A percentile compares a stretch with the other conserved stretches of the same genome.
Conservation (phyloP, 1,140 invertebrate genomes). For the Helicoverpa zea region DNA sequence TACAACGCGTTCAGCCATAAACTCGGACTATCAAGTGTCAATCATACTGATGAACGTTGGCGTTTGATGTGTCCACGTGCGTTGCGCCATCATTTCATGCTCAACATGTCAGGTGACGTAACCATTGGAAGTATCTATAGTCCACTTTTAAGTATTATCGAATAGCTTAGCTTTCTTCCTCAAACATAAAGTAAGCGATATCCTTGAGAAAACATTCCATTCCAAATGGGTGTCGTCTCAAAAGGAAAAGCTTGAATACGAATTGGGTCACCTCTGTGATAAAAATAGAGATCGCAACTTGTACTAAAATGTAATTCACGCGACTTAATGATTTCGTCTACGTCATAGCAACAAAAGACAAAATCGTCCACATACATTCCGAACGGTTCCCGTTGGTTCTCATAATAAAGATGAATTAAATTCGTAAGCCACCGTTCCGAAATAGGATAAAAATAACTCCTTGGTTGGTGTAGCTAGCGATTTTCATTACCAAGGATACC, state of each 20-base stretch:
- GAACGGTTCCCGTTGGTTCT: conserved; percentile 8
- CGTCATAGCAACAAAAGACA: conserved; percentile 32
- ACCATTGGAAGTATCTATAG: conserved; percentile 9
- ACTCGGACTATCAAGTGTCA: conserved; percentile 43
- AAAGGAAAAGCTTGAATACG: background rate
- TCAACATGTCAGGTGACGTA: conserved; percentile 8
- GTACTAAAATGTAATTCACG: background rate
- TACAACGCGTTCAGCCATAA: conserved; percentile 19
- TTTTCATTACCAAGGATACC: conserved; percentile 1
- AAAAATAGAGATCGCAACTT: background rate
- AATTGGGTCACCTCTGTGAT: conserved; percentile 4
- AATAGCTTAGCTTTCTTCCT: background rate
- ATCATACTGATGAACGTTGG: conserved; percentile 37
- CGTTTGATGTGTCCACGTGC: conserved; percentile 21
- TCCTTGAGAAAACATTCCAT: conserved; percentile 8
- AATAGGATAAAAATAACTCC: conserved; percentile 7
- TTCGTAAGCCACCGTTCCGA: background rate
- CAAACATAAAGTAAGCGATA: background rate
- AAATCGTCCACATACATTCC: conserved; percentile 17
- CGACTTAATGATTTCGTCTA: conserved; percentile 4
- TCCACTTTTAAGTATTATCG: background rate
- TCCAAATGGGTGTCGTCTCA: background rate
- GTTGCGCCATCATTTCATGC: conserved; percentile 16
- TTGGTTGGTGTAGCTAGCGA: background rate
- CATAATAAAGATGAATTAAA: background rate